Conservation (phyloP, 2,888 invertebrate species). For the Xestoiulus laeticollis region DNA sequence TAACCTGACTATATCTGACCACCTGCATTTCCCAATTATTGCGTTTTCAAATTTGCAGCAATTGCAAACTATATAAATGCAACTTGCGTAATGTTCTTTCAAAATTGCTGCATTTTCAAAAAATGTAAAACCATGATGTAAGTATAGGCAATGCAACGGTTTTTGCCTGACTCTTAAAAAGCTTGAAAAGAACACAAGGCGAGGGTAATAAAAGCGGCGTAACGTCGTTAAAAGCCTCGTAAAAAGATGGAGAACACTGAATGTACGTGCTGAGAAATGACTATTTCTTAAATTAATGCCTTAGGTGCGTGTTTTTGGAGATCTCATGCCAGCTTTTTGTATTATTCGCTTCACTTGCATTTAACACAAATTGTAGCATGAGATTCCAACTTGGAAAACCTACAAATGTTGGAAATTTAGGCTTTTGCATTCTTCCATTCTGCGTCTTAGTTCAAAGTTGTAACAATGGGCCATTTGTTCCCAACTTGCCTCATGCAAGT, state of each 20-base stretch:
- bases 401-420: too few species aligned
- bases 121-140: not conserved
- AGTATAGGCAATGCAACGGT: not conserved
- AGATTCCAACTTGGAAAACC: too few species aligned
- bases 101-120: not conserved
- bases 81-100: not conserved
- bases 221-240: slow-evolving; percentile 6
- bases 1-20: not conserved
- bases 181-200: not conserved
- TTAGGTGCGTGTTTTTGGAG: not conserved
- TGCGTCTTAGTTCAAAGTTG: too few species aligned
- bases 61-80: not conserved
- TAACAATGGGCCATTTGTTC: too few species aligned
- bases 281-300: not conserved
- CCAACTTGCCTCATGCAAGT: too few species aligned
- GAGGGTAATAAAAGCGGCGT: not conserved
- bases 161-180: not conserved
- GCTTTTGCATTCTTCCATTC: too few species aligned
- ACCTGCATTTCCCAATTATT: not conserved
- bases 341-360: not conserved
- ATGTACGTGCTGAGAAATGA: slow-evolving; percentile 7
- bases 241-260: not conserved
- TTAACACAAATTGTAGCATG: too few species aligned
- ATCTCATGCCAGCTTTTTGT: not conserved
- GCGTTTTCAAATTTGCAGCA: not conserved